Conservation (phyloP, 2,888 invertebrate genomes). For the Gymnoscelis rufifasciata region DNA sequence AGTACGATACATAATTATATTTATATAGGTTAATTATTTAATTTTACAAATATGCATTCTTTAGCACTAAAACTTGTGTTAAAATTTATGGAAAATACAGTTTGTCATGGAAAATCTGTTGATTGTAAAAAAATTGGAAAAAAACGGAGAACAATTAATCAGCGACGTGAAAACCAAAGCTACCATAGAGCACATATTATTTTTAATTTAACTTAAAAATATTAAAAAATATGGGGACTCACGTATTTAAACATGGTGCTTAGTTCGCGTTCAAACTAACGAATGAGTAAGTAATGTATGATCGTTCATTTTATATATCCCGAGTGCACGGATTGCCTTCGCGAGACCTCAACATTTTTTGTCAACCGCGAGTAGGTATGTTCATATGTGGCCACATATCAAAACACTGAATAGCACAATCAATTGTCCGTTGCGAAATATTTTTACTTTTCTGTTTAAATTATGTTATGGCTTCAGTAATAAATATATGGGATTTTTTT, state of each 20-base stretch:
- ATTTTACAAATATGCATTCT: no score
- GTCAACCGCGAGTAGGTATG: conserved; percentile 35
- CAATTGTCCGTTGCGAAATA: conserved; percentile 23
- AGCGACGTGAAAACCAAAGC: no score
- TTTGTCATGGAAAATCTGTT: no score
- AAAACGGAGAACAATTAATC: no score
- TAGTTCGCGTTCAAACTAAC: conserved; percentile 71
- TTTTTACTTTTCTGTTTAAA: neutral
- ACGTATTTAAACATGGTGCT: conserved; percentile 76
- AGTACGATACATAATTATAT: no score
- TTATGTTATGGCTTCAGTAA: neutral
- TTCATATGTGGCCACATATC: conserved; percentile 34
- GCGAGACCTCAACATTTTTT: conserved; percentile 49
- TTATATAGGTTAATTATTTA: no score
- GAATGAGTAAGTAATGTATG: conserved; percentile 70
- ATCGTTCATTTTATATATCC: conserved; percentile 69
- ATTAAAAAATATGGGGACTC: conserved; percentile 44
- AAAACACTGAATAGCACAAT: conserved; percentile 31
- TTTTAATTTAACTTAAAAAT: conserved; percentile 22
- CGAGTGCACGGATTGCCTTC: conserved; percentile 55
- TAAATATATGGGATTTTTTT: neutral
- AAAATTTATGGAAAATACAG: no score
- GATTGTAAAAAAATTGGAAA: no score
- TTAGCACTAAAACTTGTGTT: no score
- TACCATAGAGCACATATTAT: no score